phyloP scores from a whole-genome alignment of 2,113 vertebrate genomes.

The Gallinago undulata region DNA sequence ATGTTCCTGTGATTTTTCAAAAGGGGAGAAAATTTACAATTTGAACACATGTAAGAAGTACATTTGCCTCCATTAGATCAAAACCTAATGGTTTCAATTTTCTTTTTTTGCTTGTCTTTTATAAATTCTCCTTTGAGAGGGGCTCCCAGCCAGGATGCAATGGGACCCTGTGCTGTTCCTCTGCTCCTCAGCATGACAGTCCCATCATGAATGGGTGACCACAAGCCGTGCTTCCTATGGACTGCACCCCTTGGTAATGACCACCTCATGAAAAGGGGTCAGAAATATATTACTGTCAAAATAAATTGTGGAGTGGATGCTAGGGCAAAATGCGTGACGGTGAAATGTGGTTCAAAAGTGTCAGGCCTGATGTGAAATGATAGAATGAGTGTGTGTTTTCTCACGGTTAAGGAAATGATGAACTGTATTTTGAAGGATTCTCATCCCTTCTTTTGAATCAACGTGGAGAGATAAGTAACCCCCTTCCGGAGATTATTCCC shows the following conservation, averaged over 20 bases:
- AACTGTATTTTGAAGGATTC: not conserved
- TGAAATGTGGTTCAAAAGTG: not conserved
- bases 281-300: not conserved
- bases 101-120: not conserved
- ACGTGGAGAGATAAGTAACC: not conserved
- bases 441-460: not conserved
- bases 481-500: not conserved
- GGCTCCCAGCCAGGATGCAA: not conserved
- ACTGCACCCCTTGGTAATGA: not conserved
- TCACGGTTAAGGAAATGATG: not conserved
- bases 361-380: not conserved
- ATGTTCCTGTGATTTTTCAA: not conserved
- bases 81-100: not conserved
- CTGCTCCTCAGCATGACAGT: rapidly evolving
- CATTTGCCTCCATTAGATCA: not conserved
- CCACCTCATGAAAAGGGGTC: not conserved
- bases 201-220: not conserved
- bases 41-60: not conserved
- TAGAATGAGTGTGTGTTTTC: not conserved
- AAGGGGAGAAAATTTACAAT: not conserved
- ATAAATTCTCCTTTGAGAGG: not conserved
- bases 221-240: not conserved
- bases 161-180: not conserved
- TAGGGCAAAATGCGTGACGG: not conserved
- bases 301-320: not conserved